Evolutionary conservation across 2,888 invertebrate species (phyloP), one percentile per base, ranked within the genome.

Genomic region (Apocheima hispidaria): DNA sequence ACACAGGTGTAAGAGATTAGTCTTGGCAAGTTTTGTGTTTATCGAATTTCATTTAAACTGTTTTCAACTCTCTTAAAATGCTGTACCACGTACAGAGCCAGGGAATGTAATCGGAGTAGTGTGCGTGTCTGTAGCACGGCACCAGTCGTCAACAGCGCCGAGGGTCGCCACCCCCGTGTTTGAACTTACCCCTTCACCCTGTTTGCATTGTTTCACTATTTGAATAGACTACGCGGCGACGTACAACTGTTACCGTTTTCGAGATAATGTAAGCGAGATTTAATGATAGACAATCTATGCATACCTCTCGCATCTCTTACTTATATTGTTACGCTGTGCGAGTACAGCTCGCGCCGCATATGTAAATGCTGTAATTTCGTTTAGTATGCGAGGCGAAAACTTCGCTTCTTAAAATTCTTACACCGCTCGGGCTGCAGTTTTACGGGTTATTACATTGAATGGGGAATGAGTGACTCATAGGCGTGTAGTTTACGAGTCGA

Each of bases 401-500:
- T 74, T 72, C 72, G 79, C 83, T 79, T 81, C 77, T 90, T 89
- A 83, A 86, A 82, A 91, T 91, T 90, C 92, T 79, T 77, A 79
- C 79, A 77, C 72, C 79, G 84, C 77, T 65, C 75, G 73, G 69
- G 82, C 83, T 88, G 90, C 88, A 90, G 88, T 91, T 91, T 90
- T 90, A 89, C 88, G 84, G 84, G 82, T 86, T 86, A 89, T 88
- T 89, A 88, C 84, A 79, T 83, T 83, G 92, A 92, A 92, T 92
- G 85, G 83, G 83, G 85, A 91, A 88, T 86, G 90, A 90, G 86
- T 91, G 90, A 92, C 83, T 91, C 91, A 91, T 87, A 86, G 84
- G 86, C 88, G 85, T 85, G 86, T 84, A 85, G 86, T 86, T 88
- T 87, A 90, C 87, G 89, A 84, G 82, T 84, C 81, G 91, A 91